phyloP scores from a whole-genome alignment of 1,140 invertebrate species.

The Solenopsis fugax region DNA sequence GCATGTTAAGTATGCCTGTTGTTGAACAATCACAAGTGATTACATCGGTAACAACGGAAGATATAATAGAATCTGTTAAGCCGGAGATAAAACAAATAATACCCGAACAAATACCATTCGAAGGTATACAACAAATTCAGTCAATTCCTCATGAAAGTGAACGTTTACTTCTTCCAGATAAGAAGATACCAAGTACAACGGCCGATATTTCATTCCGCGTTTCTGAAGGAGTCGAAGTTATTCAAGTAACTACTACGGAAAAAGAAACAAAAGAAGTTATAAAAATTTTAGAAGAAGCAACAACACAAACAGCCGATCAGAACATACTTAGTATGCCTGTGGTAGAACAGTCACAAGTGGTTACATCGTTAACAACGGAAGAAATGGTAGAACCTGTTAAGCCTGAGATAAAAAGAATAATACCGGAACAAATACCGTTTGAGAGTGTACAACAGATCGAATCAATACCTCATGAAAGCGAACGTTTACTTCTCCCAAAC shows the following conservation, averaged over 20 bases:
- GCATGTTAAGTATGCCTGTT: constrained; percentile 60
- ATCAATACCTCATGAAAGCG: constrained; percentile 80
- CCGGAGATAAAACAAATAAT: constrained; percentile 75
- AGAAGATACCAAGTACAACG: constrained; percentile 65
- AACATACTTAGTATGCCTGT: constrained; percentile 75
- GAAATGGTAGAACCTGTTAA: constrained; percentile 65
- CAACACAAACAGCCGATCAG: constrained; percentile 77
- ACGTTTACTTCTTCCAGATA: constrained; percentile 58
- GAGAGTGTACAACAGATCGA: constrained; percentile 78
- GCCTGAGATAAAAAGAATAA: constrained; percentile 74
- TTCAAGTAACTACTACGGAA: constrained; percentile 79
- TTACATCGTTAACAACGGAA: constrained; percentile 77
- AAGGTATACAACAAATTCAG: constrained; percentile 78
- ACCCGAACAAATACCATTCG: constrained; percentile 80
- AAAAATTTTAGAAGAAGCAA: constrained; percentile 71
- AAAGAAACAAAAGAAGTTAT: constrained; percentile 82
- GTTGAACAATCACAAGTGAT: constrained; percentile 80
- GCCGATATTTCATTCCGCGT: constrained; percentile 79
- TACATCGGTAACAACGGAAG: constrained; percentile 73
- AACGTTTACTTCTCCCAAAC: constrained; percentile 71
- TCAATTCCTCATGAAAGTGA: constrained; percentile 81
- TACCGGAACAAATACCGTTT: constrained; percentile 79
- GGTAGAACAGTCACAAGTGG: constrained; percentile 78
- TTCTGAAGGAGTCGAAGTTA: constrained; percentile 79
- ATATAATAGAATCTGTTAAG: constrained; percentile 63